Percentiles rank a stretch among this genome's conserved stretches.
These are phyloP conservation scores for Mycalesis mineus DNA, from an alignment of 2,888 invertebrate genomes.

Conservation along the genomic window DNA sequence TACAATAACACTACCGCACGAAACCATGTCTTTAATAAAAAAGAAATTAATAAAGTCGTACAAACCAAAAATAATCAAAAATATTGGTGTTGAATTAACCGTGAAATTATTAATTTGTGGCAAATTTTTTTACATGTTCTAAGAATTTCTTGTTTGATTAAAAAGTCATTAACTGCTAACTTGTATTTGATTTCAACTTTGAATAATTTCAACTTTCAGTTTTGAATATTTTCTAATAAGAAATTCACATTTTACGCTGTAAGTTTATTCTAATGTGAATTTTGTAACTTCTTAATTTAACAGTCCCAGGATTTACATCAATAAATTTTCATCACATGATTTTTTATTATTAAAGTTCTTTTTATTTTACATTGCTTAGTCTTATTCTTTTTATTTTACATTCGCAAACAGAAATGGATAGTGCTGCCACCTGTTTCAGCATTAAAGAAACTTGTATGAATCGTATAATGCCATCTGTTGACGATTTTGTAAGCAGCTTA, in stretches of 20 bases:
- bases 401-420: background rate
- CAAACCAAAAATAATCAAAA: conserved; percentile 16
- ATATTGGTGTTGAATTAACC: conserved; percentile 41
- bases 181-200: too few species aligned
- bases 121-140: background rate
- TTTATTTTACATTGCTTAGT: too few species aligned
- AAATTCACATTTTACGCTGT: too few species aligned
- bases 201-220: too few species aligned
- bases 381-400: too few species aligned
- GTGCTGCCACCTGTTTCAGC: background rate
- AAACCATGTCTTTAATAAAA: conserved; percentile 9
- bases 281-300: too few species aligned
- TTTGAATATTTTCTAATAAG: too few species aligned
- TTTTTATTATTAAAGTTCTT: too few species aligned
- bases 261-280: too few species aligned
- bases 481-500: background rate
- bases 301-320: too few species aligned
- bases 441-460: background rate
- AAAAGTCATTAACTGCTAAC: too few species aligned
- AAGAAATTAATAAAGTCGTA: conserved; percentile 2
- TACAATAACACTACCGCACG: conserved; percentile 15
- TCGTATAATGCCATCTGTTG: background rate
- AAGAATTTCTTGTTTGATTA: conserved; percentile 6
- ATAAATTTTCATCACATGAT: too few species aligned
- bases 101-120: conserved; percentile 51